Evolutionary conservation across 2,888 invertebrate species (phyloP).

Genomic region (Chrysina gloriosa): DNA sequence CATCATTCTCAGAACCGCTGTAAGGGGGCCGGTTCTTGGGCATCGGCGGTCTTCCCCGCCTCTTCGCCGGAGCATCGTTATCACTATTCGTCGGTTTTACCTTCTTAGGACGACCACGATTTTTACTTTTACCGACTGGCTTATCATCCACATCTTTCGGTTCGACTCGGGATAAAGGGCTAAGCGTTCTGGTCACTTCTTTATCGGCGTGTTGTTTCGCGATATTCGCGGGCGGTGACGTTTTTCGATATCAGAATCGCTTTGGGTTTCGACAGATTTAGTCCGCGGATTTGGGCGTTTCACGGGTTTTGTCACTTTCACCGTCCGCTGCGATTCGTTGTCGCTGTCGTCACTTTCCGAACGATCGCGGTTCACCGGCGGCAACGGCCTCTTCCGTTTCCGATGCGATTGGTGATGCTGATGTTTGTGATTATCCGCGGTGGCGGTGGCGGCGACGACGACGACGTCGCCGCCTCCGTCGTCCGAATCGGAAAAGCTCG

Average conservation of each 20-base stretch:
- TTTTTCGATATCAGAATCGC: constrained; percentile 59
- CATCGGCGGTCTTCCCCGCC: constrained; percentile 50
- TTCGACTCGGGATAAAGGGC: neutral
- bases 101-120: constrained; percentile 66
- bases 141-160: constrained; percentile 32
- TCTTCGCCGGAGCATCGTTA: constrained; percentile 51
- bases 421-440: no score
- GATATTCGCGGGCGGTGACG: neutral
- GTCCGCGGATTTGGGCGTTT: constrained; percentile 60
- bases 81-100: constrained; percentile 59
- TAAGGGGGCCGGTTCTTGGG: constrained; percentile 40
- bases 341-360: constrained; percentile 60
- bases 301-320: constrained; percentile 56
- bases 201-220: constrained; percentile 42
- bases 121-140: constrained; percentile 55
- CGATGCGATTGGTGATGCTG: constrained; percentile 47
- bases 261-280: constrained; percentile 59
- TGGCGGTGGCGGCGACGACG: no score
- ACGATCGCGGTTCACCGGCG: constrained; percentile 47
- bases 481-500: constrained; percentile 72
- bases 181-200: constrained; percentile 28
- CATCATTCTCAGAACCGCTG: constrained; percentile 58
- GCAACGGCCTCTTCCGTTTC: constrained; percentile 59
- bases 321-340: constrained; percentile 54
- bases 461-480: constrained; percentile 51